These are phyloP conservation scores for Pluvianellus socialis DNA, from an alignment of 2,113 vertebrate genomes.

Conservation along the genomic window DNA sequence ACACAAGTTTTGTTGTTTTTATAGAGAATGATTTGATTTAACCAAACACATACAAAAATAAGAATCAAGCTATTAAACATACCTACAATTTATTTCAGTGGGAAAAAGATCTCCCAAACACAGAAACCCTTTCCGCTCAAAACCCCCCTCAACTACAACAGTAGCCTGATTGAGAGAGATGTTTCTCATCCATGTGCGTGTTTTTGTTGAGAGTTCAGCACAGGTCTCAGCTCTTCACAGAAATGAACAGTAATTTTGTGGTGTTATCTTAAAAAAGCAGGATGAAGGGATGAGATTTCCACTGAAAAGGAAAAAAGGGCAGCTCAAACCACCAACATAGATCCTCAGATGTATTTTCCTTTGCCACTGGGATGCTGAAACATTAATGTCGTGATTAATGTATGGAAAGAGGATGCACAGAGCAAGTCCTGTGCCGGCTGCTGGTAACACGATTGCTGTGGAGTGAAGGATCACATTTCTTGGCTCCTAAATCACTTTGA, in stretches of 20 bases:
- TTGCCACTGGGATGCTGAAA: background rate
- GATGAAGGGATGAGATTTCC: background rate
- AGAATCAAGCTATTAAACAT: background rate
- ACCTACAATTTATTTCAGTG: background rate
- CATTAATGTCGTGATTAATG: background rate
- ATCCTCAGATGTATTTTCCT: background rate
- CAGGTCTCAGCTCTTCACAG: background rate
- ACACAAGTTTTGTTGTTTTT: background rate
- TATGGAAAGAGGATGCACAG: background rate
- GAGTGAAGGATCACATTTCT: background rate
- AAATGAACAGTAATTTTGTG: conserved; percentile 9
- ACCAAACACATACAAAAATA: background rate
- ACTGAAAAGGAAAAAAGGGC: background rate
- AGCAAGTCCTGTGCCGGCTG: background rate
- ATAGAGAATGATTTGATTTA: background rate
- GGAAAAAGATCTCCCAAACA: background rate
- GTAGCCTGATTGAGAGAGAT: background rate
- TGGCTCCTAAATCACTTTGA: background rate
- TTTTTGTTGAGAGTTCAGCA: background rate
- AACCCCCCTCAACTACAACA: background rate
- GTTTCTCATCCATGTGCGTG: background rate
- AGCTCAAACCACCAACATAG: background rate
- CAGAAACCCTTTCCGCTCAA: background rate
- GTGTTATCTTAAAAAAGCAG: background rate
- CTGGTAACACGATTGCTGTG: background rate